Evolutionary conservation across 2,888 invertebrate genomes (phyloP).

Genomic region (Nemotelus nigrinus): DNA sequence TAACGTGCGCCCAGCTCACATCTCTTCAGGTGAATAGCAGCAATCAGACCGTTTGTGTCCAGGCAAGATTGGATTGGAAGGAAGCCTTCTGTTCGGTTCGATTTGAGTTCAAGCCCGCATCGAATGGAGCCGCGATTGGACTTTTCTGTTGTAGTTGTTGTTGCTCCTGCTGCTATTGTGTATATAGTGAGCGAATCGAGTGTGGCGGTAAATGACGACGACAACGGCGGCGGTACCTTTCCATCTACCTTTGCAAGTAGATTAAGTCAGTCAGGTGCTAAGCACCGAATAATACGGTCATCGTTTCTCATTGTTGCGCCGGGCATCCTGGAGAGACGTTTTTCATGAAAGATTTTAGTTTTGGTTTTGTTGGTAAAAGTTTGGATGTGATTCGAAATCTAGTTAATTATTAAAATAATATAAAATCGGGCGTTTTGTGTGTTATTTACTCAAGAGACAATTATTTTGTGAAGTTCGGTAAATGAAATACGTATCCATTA

Average conservation of each 20-base stretch:
- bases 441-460: no score
- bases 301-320: background rate
- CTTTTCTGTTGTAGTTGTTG: background rate
- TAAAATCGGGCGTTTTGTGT: no score
- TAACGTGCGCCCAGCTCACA: background rate
- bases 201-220: background rate
- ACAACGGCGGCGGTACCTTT: slow-evolving; percentile 15
- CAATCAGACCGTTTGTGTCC: slow-evolving; percentile 10
- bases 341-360: no score
- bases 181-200: background rate
- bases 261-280: slow-evolving; percentile 65
- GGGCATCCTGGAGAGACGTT: no score
- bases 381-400: no score
- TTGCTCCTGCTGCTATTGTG: background rate
- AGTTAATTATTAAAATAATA: no score
- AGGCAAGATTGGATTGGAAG: slow-evolving; percentile 37
- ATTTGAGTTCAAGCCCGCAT: slow-evolving; percentile 36
- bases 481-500: no score
- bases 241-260: slow-evolving; percentile 35
- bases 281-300: slow-evolving; percentile 64
- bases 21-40: slow-evolving; percentile 4
- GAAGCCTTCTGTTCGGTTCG: slow-evolving; percentile 5
- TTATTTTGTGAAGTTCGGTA: no score
- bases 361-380: no score
- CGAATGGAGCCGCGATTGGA: slow-evolving; percentile 28